Base-by-base conservation (phyloP, 1,140 invertebrate genomes). In the Brachionus paranguensis region DNA sequence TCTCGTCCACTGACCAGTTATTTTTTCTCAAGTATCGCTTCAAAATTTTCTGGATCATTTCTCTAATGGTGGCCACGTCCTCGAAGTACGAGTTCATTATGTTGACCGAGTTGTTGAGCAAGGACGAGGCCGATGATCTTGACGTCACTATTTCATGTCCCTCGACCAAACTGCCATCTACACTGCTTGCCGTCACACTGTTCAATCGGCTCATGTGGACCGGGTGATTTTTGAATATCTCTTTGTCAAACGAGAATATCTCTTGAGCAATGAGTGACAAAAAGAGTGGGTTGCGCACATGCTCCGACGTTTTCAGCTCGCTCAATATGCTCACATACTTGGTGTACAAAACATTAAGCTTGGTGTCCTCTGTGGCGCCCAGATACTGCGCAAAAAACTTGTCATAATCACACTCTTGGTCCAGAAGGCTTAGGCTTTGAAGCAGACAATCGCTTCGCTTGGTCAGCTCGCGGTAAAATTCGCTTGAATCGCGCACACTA, bases 31-130 rank as follows among this genome's bases (percentile, higher is more conserved):
- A 43, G 24, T 81, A 81, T 12, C 78, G 7, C 45, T 60, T 68
- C 4, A 81, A 27, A 27, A 81, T 68, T 68, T 81, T 81, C 14
- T 81, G 29, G 24, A 68, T 68, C 41, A 81, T 68, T 64, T 81
- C 53, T 24, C 78, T 60, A 11, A 81, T 45, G 3, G 78, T 81
- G 12, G 33, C 27, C 6, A 81, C 78, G 17, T 81, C 78, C 27
- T 81, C 78, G 12, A 81, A 37, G 37, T 81, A 81, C 10, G 78
- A 81, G 43, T 81, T 81, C 78, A 81, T 64, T 20, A 81, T 81
- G 20, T 68, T 81, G 0, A 81, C 78, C 27, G 78, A 81, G 29
- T 81, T 60, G 50, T 41, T 45, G 6, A 47, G 60, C 24, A 64
- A 11, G 14, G 78, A 60, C 2, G 53, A 64, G 2, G 27, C 33